phyloP scores from a whole-genome alignment of 2,113 vertebrate genomes.

The Notothenia rossii region DNA sequence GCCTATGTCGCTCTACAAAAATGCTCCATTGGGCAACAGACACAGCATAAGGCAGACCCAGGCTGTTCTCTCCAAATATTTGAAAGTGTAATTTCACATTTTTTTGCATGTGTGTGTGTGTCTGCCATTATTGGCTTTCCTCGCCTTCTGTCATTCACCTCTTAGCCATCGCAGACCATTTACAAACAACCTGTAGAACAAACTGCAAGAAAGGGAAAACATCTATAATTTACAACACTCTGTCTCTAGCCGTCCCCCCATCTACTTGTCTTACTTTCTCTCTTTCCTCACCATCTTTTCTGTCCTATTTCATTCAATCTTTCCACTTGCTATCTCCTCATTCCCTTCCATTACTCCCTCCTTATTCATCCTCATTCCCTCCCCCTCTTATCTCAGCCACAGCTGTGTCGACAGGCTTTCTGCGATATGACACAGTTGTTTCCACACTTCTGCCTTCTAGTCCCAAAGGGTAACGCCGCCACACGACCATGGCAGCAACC shows the following conservation, averaged over 20 bases:
- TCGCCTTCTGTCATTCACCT: slow-evolving; percentile 18
- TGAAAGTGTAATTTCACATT: slow-evolving; percentile 21
- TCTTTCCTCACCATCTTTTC: too few relatives aligned
- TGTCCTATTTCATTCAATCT: background rate
- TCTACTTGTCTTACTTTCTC: background rate
- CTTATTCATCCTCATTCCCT: background rate
- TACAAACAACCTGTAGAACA: too few relatives aligned
- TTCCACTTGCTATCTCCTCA: background rate
- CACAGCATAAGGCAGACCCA: slow-evolving; percentile 32
- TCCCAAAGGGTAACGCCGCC: background rate
- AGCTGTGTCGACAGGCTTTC: slow-evolving; percentile 16
- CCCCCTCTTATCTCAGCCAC: slow-evolving; percentile 29
- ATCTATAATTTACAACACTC: background rate
- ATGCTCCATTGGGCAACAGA: slow-evolving; percentile 16
- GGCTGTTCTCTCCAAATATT: slow-evolving; percentile 51
- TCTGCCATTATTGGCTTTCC: slow-evolving; percentile 12
- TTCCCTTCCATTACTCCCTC: background rate
- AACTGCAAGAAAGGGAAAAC: too few relatives aligned
- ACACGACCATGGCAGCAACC: background rate
- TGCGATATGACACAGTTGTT: slow-evolving; percentile 23
- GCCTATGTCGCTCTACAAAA: slow-evolving; percentile 3
- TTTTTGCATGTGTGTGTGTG: background rate
- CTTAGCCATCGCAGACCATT: too few relatives aligned
- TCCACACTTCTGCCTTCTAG: background rate
- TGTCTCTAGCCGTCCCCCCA: background rate